phyloP scores from a whole-genome alignment of 2,888 invertebrate species.

The Aspidiotus rigidus region DNA sequence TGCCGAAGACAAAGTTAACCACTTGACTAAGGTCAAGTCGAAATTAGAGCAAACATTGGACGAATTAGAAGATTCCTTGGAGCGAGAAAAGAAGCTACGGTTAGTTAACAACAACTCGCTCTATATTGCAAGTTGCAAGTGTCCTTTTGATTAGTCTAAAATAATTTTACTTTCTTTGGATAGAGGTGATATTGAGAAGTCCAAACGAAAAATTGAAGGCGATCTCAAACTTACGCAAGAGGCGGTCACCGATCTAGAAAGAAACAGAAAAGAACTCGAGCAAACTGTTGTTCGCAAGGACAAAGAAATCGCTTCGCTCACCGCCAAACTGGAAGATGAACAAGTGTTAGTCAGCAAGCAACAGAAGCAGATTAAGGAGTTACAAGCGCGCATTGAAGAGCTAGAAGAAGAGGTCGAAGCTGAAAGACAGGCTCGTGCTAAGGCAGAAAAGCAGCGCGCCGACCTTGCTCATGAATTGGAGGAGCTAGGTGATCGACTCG shows the following conservation, averaged over 20 bases:
- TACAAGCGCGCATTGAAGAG: slow-evolving; percentile 95
- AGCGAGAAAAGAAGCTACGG: slow-evolving; percentile 97
- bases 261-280: slow-evolving; percentile 96
- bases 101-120: slow-evolving; percentile 36
- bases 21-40: slow-evolving; percentile 97
- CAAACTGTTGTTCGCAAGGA: slow-evolving; percentile 98
- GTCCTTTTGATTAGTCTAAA: no score
- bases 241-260: slow-evolving; percentile 92
- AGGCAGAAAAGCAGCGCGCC: slow-evolving; percentile 97
- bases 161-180: background rate
- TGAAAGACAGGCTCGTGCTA: slow-evolving; percentile 93
- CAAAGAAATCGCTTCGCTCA: slow-evolving; percentile 91
- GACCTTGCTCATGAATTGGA: slow-evolving; percentile 95
- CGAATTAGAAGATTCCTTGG: slow-evolving; percentile 95
- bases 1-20: slow-evolving; percentile 98
- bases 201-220: slow-evolving; percentile 97
- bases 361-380: slow-evolving; percentile 99
- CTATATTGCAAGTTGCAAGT: no score
- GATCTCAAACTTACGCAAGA: slow-evolving; percentile 98
- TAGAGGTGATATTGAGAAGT: slow-evolving; percentile 92
- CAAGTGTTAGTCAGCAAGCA: slow-evolving; percentile 85
- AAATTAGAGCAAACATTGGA: slow-evolving; percentile 98
- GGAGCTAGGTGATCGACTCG: slow-evolving; percentile 90
- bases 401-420: slow-evolving; percentile 99
- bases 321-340: slow-evolving; percentile 97